These are phyloP conservation scores for Idris sp. DNA, from an alignment of 1,140 invertebrate genomes.

Conservation along the genomic window DNA sequence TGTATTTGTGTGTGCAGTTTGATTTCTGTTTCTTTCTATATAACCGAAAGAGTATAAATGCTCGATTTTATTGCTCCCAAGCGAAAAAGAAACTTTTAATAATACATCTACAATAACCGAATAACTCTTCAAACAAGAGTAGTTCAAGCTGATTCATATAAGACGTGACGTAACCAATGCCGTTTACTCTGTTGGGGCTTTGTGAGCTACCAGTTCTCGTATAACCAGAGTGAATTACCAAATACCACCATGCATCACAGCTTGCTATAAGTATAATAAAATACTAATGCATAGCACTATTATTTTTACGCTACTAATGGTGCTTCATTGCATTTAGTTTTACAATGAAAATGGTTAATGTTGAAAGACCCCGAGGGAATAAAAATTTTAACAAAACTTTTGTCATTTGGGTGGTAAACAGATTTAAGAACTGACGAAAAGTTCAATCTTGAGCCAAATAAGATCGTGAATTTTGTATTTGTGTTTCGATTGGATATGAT, in stretches of 20 bases:
- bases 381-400: conserved; percentile 1
- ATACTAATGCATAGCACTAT: conserved; percentile 35
- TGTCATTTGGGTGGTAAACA: no score
- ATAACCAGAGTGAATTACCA: conserved; percentile 67
- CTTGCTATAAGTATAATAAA: conserved; percentile 37
- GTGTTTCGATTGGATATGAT: no score
- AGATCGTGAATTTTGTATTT: no score
- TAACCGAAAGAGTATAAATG: conserved; percentile 28
- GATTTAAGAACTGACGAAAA: no score
- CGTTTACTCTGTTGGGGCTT: conserved; percentile 64
- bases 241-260: conserved; percentile 58
- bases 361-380: conserved; percentile 23
- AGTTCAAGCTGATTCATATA: conserved; percentile 50
- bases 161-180: conserved; percentile 69
- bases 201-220: conserved; percentile 65
- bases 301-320: conserved; percentile 42
- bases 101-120: conserved; percentile 61
- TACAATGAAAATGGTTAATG: conserved; percentile 42
- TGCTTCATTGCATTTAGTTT: conserved; percentile 38
- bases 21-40: conserved; percentile 25
- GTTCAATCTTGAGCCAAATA: no score
- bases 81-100: conserved; percentile 61
- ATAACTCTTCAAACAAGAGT: conserved; percentile 39
- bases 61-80: conserved; percentile 30
- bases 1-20: conserved; percentile 20